Evolutionary conservation across 2,113 vertebrate species (phyloP), one percentile per base, ranked within the genome.

Genomic region (Nibea coibor): DNA sequence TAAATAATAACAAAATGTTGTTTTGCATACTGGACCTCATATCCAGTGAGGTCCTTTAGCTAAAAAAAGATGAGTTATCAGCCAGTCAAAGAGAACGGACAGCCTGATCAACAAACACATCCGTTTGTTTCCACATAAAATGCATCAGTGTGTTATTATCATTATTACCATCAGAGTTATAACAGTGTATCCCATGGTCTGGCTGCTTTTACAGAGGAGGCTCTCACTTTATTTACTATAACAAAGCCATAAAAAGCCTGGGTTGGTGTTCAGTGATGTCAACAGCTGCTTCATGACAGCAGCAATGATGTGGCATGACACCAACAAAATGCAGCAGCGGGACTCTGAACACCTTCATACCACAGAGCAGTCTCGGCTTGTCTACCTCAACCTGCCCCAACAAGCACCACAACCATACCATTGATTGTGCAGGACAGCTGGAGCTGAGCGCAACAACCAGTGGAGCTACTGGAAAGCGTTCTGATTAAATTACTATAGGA

Each of bases 351-450:
- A 69, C 68, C 87, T 85, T 88, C 90, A 93, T 92, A 86, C 89
- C 92, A 87, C 67, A 78, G 75, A 85, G 59, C 45, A 35, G 89
- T 88, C 80, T 47, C 54, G 51, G 84, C 91, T 78, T 87, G 91
- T 85, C 89, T 42, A 4, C 26, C n/a, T 28, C 43, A 42, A 77
- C 93, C 81, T 89, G 93, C 74, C 87, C 59, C 5, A 24, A 89
- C 92, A 92, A 20, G 92, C 74, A 9, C 35, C 10, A 4, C 22
- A 2, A 61, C 24, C 1, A 39, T 51, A 39, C 7, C 31, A 14
- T 9, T 39, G 35, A 39, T 39, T 39, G 35, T 7, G 8, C 35
- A 12, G 15, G 42, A 67, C 14, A 19, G 45, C 61, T 64, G 24
- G 2, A 68, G 54, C 35, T 2, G n/a, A 74, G n/a, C 45, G 4